These are phyloP conservation scores for Drosophila santomea DNA, from an alignment of 1,140 invertebrate genomes.

Conservation along the genomic window DNA sequence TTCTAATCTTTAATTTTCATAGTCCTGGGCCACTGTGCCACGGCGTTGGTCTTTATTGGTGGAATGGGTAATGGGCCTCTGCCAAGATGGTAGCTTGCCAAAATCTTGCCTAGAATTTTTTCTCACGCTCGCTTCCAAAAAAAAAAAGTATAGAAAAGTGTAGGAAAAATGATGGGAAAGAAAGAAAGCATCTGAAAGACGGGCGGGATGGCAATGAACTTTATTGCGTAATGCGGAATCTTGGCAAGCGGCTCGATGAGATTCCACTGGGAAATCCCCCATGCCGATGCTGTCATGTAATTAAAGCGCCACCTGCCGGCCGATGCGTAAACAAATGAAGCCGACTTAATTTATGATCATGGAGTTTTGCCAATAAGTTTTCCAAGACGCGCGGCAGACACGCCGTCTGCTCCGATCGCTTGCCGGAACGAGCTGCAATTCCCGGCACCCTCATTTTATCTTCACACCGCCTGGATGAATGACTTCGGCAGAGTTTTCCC, in stretches of 20 bases:
- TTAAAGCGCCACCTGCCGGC: conserved; percentile 74
- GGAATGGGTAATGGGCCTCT: conserved; percentile 63
- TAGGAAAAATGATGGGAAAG: conserved; percentile 61
- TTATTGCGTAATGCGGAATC: conserved; percentile 77
- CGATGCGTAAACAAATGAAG: conserved; percentile 75
- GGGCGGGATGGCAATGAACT: conserved; percentile 58
- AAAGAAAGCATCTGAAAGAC: conserved; percentile 38
- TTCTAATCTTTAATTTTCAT: conserved; percentile 33
- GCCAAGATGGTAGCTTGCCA: conserved; percentile 78
- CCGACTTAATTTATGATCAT: conserved; percentile 82
- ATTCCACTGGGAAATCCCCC: conserved; percentile 58
- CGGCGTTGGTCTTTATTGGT: not conserved
- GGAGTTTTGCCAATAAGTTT: conserved; percentile 83
- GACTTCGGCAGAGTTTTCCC: conserved; percentile 62
- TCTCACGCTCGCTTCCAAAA: conserved; percentile 78
- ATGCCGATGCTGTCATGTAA: conserved; percentile 57
- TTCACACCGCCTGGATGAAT: conserved; percentile 31
- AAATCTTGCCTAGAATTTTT: conserved; percentile 73
- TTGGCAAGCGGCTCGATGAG: conserved; percentile 65
- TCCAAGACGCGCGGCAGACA: conserved; percentile 44
- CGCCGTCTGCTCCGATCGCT: conserved; percentile 52
- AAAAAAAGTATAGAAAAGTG: conserved; percentile 33
- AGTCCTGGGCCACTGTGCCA: conserved; percentile 49
- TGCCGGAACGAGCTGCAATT: conserved; percentile 8
- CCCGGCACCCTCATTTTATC: conserved; percentile 15